Evolutionary conservation across 2,888 invertebrate species (phyloP).

Genomic region (Drosophila atroscutellata): DNA sequence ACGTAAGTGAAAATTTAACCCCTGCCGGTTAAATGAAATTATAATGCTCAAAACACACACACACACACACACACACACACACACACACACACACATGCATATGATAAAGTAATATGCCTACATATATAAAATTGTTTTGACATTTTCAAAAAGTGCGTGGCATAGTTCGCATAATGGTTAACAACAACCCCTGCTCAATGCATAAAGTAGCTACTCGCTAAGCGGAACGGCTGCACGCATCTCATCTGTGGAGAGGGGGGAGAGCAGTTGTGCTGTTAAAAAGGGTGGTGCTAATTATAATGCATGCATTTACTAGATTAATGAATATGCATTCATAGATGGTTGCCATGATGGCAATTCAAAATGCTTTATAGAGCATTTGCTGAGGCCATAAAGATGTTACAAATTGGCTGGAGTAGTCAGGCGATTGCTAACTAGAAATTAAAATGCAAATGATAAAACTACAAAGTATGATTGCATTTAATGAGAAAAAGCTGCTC

Average conservation of each 20-base stretch:
- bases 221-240: constrained; percentile 65
- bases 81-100: constrained; percentile 17
- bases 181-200: constrained; percentile 56
- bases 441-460: neutral
- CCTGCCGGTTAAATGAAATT: constrained; percentile 76
- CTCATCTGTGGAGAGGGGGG: constrained; percentile 14
- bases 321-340: constrained; percentile 45
- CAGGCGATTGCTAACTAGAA: neutral
- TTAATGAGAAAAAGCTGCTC: neutral
- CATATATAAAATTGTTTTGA: constrained; percentile 75
- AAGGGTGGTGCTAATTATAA: constrained; percentile 75
- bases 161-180: constrained; percentile 51
- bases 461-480: neutral
- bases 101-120: constrained; percentile 32
- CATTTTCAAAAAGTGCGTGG: constrained; percentile 75
- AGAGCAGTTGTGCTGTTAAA: constrained; percentile 7
- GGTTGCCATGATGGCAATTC: constrained; percentile 11
- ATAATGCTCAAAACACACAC: constrained; percentile 56
- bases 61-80: constrained; percentile 28
- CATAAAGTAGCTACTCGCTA: constrained; percentile 31
- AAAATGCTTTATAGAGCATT: constrained; percentile 25
- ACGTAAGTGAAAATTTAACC: constrained; percentile 67
- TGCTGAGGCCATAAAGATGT: neutral
- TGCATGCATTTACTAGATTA: constrained; percentile 66
- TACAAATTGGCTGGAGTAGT: constrained; percentile 6